phyloP scores from a whole-genome alignment of 2,113 vertebrate genomes.

The Microtus richardsoni region DNA sequence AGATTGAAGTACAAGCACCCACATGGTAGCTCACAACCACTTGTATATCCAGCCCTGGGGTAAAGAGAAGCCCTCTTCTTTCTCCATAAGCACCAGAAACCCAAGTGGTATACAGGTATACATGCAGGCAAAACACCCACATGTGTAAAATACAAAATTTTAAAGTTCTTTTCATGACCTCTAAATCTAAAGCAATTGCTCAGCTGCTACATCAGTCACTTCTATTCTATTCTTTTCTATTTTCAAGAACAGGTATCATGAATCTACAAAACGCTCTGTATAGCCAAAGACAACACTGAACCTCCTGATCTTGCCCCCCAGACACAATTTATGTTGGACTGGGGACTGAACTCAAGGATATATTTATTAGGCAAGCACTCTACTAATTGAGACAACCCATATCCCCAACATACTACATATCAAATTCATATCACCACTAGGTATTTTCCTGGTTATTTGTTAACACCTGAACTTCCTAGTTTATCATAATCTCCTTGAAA shows the following conservation, averaged over 20 bases:
- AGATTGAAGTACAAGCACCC: background rate
- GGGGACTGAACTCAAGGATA: background rate
- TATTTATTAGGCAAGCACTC: background rate
- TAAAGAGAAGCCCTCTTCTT: background rate
- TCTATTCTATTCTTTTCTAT: background rate
- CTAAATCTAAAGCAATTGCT: background rate
- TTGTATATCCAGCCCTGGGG: background rate
- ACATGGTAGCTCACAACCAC: background rate
- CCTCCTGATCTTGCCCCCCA: background rate
- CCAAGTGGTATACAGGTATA: too few species aligned
- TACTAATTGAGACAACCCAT: background rate
- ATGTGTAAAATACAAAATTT: background rate
- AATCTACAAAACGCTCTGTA: background rate
- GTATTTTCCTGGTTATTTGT: conserved; percentile 28
- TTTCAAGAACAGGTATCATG: background rate
- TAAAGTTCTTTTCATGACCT: background rate
- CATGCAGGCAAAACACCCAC: background rate
- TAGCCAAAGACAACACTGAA: background rate
- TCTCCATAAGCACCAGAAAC: background rate
- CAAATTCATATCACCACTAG: background rate
- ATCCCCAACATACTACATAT: background rate
- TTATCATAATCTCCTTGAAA: conserved; percentile 31
- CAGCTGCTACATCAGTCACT: background rate
- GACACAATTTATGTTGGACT: background rate
- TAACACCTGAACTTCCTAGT: background rate